Evolutionary conservation across 2,113 vertebrate species (phyloP), one percentile per base, ranked within the genome.

Genomic region (Oreochromis aureus): DNA sequence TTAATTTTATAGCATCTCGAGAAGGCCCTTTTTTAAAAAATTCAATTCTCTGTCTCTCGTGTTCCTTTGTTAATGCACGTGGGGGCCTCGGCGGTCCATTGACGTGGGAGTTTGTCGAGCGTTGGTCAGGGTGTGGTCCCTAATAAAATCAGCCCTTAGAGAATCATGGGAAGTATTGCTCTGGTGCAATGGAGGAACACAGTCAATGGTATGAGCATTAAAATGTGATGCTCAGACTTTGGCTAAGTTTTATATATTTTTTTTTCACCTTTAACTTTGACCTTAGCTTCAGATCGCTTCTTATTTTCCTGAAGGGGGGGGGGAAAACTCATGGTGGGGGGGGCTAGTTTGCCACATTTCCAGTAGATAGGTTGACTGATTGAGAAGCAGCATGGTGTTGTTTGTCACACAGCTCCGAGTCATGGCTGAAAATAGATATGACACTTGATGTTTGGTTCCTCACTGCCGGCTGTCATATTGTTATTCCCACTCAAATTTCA

Each of bases 1-100:
- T 96, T 92, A 89, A 94, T 96, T 96, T 96, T 96, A 96, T 96
- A 91, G 95, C 89, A 87, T 95, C 94, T 91, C n/a, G 4, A 92
- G 85, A 92, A 79, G 81, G 59, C 88, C 85, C 93, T 15, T 93
- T 87, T 94, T 22, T 0, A 0, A 3, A 36, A 69, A 69, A 90
- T 89, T 44, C 61, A 59, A 86, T 83, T 61, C 82, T 88, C 89
- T 93, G 81, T 79, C 82, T 89, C 89, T 93, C 86, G 91, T 90
- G 90, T 93, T 90, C 86, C 81, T 13, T 92, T 86, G 90, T 95
- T 96, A 95, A 96, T 94, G 92, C 90, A 83, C 55, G 58, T 87
- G 82, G 87, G 87, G 93, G 87, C 88, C 91, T 92, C n/a, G 80
- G 87, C 63, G 34, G 91, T 83, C 55, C 48, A 48, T 87, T 93